Evolutionary conservation across 2,888 invertebrate species (phyloP), one percentile per base, ranked within the genome.

Genomic region (Caenorhabditis sulstoni): DNA sequence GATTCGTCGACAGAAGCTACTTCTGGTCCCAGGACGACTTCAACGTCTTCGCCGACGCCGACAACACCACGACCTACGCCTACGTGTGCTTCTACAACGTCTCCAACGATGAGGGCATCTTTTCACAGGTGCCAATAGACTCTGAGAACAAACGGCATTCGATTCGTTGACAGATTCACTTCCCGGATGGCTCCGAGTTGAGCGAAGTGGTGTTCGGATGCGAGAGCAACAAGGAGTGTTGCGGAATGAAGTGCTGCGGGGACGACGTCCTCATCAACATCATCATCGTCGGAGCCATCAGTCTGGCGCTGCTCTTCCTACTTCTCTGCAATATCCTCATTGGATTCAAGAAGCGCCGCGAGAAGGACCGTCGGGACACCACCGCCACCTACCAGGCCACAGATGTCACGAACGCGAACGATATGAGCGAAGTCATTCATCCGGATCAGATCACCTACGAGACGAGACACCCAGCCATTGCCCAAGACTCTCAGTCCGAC

Each of bases 211-310:
- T 71, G 0, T 79, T 68, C 52, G 79, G 73, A 3, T 79, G 79
- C 58, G 79, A 79, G 57, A 65, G 37, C 47, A 64, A 52, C 37
- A 79, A 70, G 39, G 79, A 79, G 18, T 79, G 79, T 50, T 79
- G 79, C 35, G 79, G 79, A 44, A 41, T 79, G 61, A 73, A 79
- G 45, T 79, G 79, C 49, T 79, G 79, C 55, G 70, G 79, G 1
- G 79, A 79, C 65, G 79, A 79, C 50, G 79, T 79, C 12, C 16
- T 79, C 16, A 66, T 79, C 52, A 79, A 79, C 45, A 75, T 79
- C 39, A 71, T 75, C 45, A 79, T 79, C 14, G 79, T 79, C 16
- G 79, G 61, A 11, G 79, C 62, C 3, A 79, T 79, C 65, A 79
- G 79, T 44, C 16, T 65, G 12, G 65, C 75, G 7, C 64, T 79